Evolutionary conservation across 2,113 vertebrate genomes (phyloP).

Genomic region (Hucho hucho): DNA sequence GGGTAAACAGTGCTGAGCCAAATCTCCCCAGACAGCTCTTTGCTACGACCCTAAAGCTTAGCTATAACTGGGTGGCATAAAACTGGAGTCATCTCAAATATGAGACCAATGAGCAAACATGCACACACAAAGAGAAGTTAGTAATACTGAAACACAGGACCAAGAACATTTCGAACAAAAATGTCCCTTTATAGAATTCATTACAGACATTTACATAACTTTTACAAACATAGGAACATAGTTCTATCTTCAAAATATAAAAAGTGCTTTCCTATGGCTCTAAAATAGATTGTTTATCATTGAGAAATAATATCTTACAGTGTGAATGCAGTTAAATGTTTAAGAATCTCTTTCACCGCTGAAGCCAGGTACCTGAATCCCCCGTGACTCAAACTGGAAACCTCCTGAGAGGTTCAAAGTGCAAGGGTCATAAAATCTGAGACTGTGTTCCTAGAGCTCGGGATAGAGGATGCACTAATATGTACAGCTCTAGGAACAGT

Average conservation of each 20-base stretch:
- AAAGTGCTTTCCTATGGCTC: too few relatives aligned
- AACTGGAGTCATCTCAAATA: not conserved
- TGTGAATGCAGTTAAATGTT: too few relatives aligned
- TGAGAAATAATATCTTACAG: too few relatives aligned
- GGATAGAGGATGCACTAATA: not conserved
- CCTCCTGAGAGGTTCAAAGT: not conserved
- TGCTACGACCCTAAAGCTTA: not conserved
- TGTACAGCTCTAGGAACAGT: not conserved
- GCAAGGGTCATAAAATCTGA: too few relatives aligned
- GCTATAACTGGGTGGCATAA: not conserved
- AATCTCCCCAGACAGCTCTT: constrained; percentile 1
- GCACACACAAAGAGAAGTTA: too few relatives aligned
- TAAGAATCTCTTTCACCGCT: too few relatives aligned
- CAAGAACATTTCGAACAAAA: not conserved
- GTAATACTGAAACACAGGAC: not conserved
- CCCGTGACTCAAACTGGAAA: too few relatives aligned
- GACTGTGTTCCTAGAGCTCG: too few relatives aligned
- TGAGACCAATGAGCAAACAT: too few relatives aligned
- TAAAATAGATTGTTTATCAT: too few relatives aligned
- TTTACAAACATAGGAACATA: not conserved
- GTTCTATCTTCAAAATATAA: too few relatives aligned
- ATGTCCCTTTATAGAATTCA: constrained; percentile 7
- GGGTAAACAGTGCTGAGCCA: constrained; percentile 19
- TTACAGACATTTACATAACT: not conserved
- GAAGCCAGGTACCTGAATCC: too few relatives aligned